Base-by-base conservation (phyloP, 2,888 invertebrate species). In the Globia sparganii region DNA sequence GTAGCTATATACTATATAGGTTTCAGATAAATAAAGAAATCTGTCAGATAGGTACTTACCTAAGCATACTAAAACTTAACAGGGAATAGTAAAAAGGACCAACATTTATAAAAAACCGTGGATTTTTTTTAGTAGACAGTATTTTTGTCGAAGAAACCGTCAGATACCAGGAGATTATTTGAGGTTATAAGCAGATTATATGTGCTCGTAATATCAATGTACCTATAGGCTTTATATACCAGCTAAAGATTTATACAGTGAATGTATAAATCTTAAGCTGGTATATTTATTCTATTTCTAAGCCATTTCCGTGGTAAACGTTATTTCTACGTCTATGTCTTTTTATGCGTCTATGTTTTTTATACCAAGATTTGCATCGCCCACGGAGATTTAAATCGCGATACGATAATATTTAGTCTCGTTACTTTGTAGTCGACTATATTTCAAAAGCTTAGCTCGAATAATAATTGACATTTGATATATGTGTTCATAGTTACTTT, bases 401-500 rank as follows among this genome's bases (percentile, higher is more conserved):
- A 74, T 72, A 78, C 65, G 18, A 66, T 68, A 73, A 73, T 79
- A 68, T 75, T 56, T 72, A 80, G 56, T 69, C 49, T 80, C 65
- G 53, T 74, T 78, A 84, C 80, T 80, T 73, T 80, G 71, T 71
- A 68, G 28, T 56, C 37, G 61, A 74, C 69, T 61, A 46, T 81
- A 59, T 81, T 75, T 76, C 84, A 81, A 64, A 73, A 61, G 13
- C 56, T 65, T n/a, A 67, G 71, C 31, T 64, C 11, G 25, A 65
- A 34, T 78, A 49, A 21, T 40, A 37, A 53, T 43, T 73, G 62
- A 11, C 40, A 62, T 58, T 68, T 79, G 25, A 62, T 49, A 62
- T 46, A 71, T 43, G 49, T 31, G n/a, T 31, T 58, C 28, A 18
- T 31, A 68, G 31, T 15, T 40, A 66, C n/a, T 59, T 49, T 66